Base-by-base conservation (phyloP, 1,140 invertebrate species). In the Elysia chlorotica region DNA sequence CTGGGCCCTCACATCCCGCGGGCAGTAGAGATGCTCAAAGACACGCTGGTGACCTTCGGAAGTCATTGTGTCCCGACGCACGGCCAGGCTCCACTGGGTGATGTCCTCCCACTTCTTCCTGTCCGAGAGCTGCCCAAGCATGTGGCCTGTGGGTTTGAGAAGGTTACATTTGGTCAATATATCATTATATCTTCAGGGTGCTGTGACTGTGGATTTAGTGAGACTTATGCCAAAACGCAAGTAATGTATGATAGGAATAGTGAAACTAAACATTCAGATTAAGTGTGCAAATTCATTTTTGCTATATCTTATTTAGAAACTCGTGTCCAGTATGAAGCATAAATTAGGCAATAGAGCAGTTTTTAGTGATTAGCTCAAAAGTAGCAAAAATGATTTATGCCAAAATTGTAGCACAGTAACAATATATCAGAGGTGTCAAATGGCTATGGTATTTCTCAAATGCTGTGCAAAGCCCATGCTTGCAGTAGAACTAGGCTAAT, bases 71-170 rank as follows among this genome's bases (percentile, higher is more conserved):
- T 82, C 78, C 36, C 80, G 75, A 57, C 76, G 77, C 3, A 83
- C 71, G 6, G 77, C 75, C 25, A 76, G 74, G 5, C 90, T 72
- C 25, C 90, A 85, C 33, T 86, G 81, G 25, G 86, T 87, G 3
- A 79, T 73, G 38, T 89, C 86, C n/a, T n/a, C n/a, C n/a, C n/a
- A n/a, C n/a, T n/a, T n/a, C n/a, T n/a, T n/a, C 30, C 89, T 87
- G 62, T 86, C 86, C 25, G 86, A 85, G 61, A 90, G 86, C 31
- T 86, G 84, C 36, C 87, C 79, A 25, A 91, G 80, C 1, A 90
- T 79, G 74, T 91, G 89, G 63, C 89, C 90, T 90, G 77, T 2
- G 21, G 56, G 30, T 38, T 62, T 2, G 31, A 14, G 41, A 14
- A n/a, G n/a, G n/a, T 14, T 48, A n/a, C 41, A 14, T n/a, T 48